Conservation (phyloP, 2,888 invertebrate species). For the Silvanus unidentatus region DNA sequence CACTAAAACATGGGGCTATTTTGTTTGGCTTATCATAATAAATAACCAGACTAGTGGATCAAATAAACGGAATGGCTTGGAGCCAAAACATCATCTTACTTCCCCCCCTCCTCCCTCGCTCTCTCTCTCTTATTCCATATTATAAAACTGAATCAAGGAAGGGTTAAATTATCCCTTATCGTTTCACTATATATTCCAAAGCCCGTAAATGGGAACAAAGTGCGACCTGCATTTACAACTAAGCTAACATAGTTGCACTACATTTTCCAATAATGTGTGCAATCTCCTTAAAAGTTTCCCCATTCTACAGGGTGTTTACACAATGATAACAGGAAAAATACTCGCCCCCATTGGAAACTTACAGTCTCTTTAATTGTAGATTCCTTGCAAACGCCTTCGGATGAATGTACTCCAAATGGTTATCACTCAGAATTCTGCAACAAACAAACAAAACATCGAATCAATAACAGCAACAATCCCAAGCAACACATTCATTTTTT, state of each 20-base stretch:
- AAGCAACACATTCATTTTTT: no score
- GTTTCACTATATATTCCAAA: conserved; percentile 14
- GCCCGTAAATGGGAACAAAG: conserved; percentile 28
- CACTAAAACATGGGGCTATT: conserved; percentile 11
- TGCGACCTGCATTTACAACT: conserved; percentile 25
- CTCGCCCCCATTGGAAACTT: conserved; percentile 38
- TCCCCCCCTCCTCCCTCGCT: no score
- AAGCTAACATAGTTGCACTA: conserved; percentile 6
- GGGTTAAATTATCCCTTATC: conserved; percentile 24
- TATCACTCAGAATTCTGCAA: conserved; percentile 69
- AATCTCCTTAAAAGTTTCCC: no score
- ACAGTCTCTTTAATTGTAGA: conserved; percentile 57
- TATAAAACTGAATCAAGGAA: conserved; percentile 10
- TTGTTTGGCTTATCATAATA: conserved; percentile 29
- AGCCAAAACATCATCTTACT: conserved; percentile 25
- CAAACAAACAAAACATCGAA: conserved; percentile 18
- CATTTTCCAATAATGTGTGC: background rate
- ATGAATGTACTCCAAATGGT: conserved; percentile 64
- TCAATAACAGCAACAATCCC: no score
- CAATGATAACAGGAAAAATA: no score
- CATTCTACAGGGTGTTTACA: no score
- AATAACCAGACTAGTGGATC: conserved; percentile 30
- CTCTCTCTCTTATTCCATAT: no score
- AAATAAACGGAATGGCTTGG: conserved; percentile 30
- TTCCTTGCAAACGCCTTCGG: conserved; percentile 59